Evolutionary conservation across 64 coral and sea anemone species (phyloP).

Genomic region (Montipora capricornis): DNA sequence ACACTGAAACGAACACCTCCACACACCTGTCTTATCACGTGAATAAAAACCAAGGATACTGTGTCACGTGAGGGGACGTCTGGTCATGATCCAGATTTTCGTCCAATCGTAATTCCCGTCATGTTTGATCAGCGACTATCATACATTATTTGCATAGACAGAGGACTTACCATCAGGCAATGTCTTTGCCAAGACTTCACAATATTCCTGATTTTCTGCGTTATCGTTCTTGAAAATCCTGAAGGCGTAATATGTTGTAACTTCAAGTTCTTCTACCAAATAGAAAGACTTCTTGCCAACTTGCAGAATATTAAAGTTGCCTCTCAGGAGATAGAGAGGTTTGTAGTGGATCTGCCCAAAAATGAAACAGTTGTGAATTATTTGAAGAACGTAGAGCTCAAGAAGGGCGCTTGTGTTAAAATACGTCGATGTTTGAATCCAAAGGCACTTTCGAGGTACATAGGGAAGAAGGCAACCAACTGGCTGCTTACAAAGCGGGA

Average conservation of each 20-base stretch:
- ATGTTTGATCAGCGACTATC: too few relatives aligned
- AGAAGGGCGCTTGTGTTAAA: too few relatives aligned
- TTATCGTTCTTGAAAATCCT: background rate
- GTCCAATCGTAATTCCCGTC: too few relatives aligned
- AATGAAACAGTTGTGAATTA: background rate
- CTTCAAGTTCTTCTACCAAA: slow-evolving; percentile 15
- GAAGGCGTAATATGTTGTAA: slow-evolving; percentile 23
- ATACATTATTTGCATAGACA: background rate
- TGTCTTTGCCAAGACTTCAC: background rate
- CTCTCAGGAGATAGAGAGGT: background rate
- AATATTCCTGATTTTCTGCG: background rate
- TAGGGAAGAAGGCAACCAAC: too few relatives aligned
- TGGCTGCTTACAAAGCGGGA: too few relatives aligned
- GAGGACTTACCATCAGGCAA: slow-evolving; percentile 1
- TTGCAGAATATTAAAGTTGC: background rate
- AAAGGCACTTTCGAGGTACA: too few relatives aligned
- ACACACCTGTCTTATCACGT: too few relatives aligned
- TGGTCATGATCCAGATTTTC: too few relatives aligned
- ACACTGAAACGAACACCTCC: too few relatives aligned
- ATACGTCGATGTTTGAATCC: too few relatives aligned
- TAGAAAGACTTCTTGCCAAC: background rate
- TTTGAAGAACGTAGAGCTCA: background rate
- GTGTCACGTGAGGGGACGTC: too few relatives aligned
- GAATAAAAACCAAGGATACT: too few relatives aligned
- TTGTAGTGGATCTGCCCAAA: slow-evolving; percentile 7